Evolutionary conservation across 2,113 vertebrate species (phyloP).

Genomic region (Eurypyga helias): DNA sequence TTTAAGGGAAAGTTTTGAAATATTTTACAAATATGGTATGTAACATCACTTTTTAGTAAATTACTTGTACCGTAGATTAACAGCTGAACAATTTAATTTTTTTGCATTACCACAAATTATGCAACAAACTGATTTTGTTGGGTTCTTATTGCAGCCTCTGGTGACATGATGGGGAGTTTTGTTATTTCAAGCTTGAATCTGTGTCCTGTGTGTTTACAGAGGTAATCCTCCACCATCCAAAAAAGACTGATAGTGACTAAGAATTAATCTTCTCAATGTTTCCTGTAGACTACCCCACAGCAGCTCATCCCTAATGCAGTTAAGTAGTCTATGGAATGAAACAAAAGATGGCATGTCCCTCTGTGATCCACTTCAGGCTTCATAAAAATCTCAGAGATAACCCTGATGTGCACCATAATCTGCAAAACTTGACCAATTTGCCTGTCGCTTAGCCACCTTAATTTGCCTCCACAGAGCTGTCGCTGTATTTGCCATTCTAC

Average conservation of each 20-base stretch:
- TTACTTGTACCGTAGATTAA: not conserved
- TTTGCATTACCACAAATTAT: not conserved
- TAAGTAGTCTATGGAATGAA: not conserved
- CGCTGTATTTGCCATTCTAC: not conserved
- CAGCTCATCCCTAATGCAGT: not conserved
- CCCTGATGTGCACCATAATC: not conserved
- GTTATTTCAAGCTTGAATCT: not conserved
- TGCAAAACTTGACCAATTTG: not conserved
- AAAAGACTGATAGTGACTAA: not conserved
- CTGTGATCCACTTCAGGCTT: not conserved
- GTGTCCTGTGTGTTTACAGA: not conserved
- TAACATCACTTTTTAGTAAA: not conserved
- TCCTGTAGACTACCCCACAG: not conserved
- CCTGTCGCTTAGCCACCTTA: not conserved
- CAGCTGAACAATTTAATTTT: not conserved
- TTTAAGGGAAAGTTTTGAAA: not conserved
- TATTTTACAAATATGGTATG: not conserved
- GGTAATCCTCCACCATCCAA: not conserved
- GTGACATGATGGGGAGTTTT: not conserved
- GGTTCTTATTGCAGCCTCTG: not conserved
- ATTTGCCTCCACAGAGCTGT: not conserved
- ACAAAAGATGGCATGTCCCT: not conserved
- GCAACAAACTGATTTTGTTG: not conserved
- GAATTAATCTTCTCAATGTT: not conserved
- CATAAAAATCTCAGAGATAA: not conserved